Evolutionary conservation across 2,113 vertebrate species (phyloP).

Genomic region (Boulengeromyrus knoepffleri): DNA sequence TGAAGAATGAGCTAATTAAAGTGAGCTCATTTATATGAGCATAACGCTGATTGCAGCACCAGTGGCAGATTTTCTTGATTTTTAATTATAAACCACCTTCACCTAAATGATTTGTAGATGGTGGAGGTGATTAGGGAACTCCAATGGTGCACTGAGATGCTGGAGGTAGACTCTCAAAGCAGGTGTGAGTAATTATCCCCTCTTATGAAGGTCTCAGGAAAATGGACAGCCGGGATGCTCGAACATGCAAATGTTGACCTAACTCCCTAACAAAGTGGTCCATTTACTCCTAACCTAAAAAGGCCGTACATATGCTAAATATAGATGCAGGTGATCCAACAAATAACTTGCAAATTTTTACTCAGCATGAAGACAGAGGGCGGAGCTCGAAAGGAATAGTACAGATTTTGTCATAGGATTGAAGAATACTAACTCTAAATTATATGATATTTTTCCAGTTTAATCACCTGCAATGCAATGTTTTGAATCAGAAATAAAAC

Average conservation of each 20-base stretch:
- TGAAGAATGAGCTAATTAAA: conserved; percentile 27
- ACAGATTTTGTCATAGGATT: not conserved
- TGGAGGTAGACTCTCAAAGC: conserved; percentile 7
- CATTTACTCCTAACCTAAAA: not conserved
- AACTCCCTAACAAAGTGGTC: not conserved
- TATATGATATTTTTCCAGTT: not conserved
- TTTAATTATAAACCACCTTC: conserved; percentile 43
- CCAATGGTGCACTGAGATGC: not conserved
- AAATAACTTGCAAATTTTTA: not conserved
- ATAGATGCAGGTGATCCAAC: not conserved
- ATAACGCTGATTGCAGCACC: conserved; percentile 48
- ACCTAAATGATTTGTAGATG: conserved; percentile 7
- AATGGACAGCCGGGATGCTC: not conserved
- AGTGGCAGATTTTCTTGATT: conserved; percentile 42
- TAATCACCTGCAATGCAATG: not conserved
- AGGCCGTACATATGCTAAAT: not conserved
- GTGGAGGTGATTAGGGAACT: not conserved
- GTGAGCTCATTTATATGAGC: conserved; percentile 43
- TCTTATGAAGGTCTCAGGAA: not conserved
- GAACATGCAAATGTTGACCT: not conserved
- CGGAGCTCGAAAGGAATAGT: not conserved
- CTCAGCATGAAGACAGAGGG: not conserved
- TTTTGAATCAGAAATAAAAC: not conserved
- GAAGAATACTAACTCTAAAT: not conserved
- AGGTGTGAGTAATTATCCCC: not conserved